Evolutionary conservation across 2,797 vertebrate species (phyloP).

Genomic region (Benthosema pterotum): DNA sequence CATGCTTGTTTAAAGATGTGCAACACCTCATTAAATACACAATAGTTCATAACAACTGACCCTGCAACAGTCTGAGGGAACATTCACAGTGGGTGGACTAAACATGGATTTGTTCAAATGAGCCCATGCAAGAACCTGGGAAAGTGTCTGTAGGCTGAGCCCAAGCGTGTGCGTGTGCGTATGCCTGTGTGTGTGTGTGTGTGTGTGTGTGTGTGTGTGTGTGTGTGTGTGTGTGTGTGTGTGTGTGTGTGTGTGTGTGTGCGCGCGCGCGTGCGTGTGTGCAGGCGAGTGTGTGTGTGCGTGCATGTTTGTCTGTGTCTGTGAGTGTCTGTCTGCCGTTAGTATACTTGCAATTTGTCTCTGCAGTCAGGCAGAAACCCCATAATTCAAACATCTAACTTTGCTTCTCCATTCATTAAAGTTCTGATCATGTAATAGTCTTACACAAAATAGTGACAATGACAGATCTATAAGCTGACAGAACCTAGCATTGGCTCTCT

Average conservation of each 20-base stretch:
- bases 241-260: background rate
- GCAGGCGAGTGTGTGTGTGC: conserved; percentile 3
- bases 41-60: conserved; percentile 71
- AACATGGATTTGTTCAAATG: conserved; percentile 63
- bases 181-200: background rate
- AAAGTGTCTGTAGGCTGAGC: conserved; percentile 47
- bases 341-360: conserved; percentile 29
- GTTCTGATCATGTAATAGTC: no score
- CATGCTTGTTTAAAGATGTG: conserved; percentile 22
- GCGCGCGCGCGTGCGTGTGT: background rate
- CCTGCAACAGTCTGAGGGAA: conserved; percentile 51
- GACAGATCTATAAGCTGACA: no score
- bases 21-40: conserved; percentile 68
- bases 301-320: conserved; percentile 18
- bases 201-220: conserved; percentile 10
- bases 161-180: background rate
- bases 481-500: no score
- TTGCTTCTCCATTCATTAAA: no score
- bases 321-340: background rate
- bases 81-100: conserved; percentile 61
- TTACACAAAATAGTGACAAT: no score
- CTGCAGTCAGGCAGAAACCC: no score
- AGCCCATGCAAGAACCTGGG: conserved; percentile 57
- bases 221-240: conserved; percentile 13
- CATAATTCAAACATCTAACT: no score